Evolutionary conservation across 1,140 invertebrate genomes (phyloP), one percentile per base, ranked within the genome.

Genomic region (Nautilus pompilius): DNA sequence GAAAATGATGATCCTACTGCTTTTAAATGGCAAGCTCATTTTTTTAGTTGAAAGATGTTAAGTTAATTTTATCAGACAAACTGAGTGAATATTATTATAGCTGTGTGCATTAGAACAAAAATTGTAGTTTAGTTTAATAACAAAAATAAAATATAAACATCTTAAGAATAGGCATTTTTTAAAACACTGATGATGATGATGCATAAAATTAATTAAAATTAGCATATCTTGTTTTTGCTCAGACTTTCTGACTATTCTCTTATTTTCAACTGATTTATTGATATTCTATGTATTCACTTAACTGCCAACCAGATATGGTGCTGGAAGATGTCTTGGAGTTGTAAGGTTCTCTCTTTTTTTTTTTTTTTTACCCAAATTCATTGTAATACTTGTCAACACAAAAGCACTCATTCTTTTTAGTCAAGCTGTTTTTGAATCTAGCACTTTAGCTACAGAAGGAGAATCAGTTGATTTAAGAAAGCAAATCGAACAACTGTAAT

Each of bases 261-360:
- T 46, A 46, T 46, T 46, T 46, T 46, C 3, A 20, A 20, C 24
- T 46, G 13, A 20, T 17, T 46, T 46, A 20, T 5, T 17, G 4
- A 13, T 46, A 20, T 46, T 46, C 4, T 3, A 20, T 5, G 34
- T 15, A 32, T 58, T n/a, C 29, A 3, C 60, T 68, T 67, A 63
- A 64, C 60, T 36, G 15, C 8, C 26, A 13, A 17, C 41, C 34
- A 82, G 80, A 86, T 73, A 86, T 86, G 85, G 85, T 86, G 8
- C 68, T 86, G 36, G 85, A 87, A 75, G 87, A 87, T 79, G 86
- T 88, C 2, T 84, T 84, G 59, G 87, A 88, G 75, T 87, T 85
- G 82, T 84, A 76, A 82, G 80, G 80, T 68, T 68, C 10, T 34
- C 4, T 26, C 6, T 13, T 29, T 26, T 36, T 57, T 36, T 57